phyloP scores from a whole-genome alignment of 2,113 vertebrate genomes.

The Grallaria varia region DNA sequence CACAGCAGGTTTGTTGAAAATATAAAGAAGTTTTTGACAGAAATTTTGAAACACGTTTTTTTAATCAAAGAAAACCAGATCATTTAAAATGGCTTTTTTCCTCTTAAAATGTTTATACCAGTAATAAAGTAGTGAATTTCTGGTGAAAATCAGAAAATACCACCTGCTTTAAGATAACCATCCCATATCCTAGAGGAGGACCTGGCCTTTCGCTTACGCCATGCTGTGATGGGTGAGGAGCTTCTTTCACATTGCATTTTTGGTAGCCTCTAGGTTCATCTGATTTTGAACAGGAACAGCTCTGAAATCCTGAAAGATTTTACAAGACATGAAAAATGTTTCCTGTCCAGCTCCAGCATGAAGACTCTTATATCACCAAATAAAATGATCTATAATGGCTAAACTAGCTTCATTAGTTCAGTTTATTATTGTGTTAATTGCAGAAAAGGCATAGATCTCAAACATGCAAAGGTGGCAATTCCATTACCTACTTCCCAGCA shows the following conservation, averaged over 20 bases:
- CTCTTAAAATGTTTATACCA: not conserved
- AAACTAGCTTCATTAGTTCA: conserved; percentile 7
- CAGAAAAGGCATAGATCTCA: not conserved
- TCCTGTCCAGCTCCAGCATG: not conserved
- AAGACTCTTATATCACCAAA: conserved; percentile 7
- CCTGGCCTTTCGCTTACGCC: fast-evolving
- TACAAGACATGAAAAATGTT: not conserved
- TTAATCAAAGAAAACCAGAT: not conserved
- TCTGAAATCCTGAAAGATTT: conserved; percentile 1
- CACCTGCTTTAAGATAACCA: not conserved
- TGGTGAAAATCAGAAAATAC: not conserved
- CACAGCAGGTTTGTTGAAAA: not conserved
- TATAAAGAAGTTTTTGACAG: not conserved
- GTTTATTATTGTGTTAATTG: conserved; percentile 13
- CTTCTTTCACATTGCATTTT: not conserved
- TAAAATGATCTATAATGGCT: not conserved
- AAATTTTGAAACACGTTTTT: not conserved
- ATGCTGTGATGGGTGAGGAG: not conserved
- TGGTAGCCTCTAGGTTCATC: not conserved
- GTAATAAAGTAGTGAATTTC: not conserved
- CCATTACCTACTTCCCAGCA: not conserved
- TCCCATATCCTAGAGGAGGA: not conserved
- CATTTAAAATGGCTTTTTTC: not conserved
- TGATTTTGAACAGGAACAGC: not conserved
- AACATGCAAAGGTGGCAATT: conserved; percentile 25